Evolutionary conservation across 1,140 invertebrate genomes (phyloP).

Genomic region (Drosophila quadrilineata): DNA sequence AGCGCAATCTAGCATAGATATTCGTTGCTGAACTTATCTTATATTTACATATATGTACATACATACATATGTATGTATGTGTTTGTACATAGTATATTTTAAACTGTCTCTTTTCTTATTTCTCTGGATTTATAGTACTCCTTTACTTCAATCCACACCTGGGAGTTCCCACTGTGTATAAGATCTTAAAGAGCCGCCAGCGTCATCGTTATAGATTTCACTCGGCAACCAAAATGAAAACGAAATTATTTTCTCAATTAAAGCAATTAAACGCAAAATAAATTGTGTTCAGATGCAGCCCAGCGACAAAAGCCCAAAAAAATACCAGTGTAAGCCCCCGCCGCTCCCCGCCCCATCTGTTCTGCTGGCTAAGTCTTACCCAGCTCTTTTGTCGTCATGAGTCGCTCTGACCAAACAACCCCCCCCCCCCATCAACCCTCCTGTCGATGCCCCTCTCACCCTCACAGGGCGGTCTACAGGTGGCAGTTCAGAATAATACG

Average conservation of each 20-base stretch:
- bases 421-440: not conserved
- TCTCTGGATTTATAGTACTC: too few species aligned
- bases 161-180: not conserved
- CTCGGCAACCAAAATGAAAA: constrained; percentile 69
- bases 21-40: too few species aligned
- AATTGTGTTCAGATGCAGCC: constrained; percentile 58
- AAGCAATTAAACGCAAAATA: constrained; percentile 74
- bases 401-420: too few species aligned
- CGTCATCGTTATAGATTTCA: constrained; percentile 48
- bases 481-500: constrained; percentile 36
- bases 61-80: too few species aligned
- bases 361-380: too few species aligned
- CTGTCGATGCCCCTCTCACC: not conserved
- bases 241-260: constrained; percentile 77
- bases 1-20: too few species aligned
- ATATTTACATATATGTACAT: too few species aligned
- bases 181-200: constrained; percentile 12
- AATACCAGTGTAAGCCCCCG: not conserved
- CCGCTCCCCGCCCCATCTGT: not conserved
- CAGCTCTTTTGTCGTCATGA: too few species aligned
- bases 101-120: too few species aligned
- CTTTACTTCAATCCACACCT: too few species aligned
- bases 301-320: too few species aligned
- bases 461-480: constrained; percentile 3
- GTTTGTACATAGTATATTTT: too few species aligned